A percentile compares a stretch with the other conserved stretches of the same genome.
phyloP scores from a whole-genome alignment of 2,797 vertebrate genomes.

The Austrolebias charrua region DNA sequence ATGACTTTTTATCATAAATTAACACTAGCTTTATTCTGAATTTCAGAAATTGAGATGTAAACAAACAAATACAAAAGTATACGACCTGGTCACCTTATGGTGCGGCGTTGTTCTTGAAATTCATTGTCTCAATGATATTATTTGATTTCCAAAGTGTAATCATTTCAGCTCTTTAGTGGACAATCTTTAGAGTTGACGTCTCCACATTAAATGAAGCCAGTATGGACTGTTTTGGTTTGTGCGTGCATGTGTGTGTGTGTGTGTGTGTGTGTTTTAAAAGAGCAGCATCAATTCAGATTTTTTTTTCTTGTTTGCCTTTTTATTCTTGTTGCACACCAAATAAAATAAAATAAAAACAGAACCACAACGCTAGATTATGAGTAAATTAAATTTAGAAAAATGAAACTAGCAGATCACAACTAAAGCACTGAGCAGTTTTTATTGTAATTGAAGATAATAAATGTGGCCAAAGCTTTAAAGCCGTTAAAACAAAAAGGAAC shows the following conservation, averaged over 20 bases:
- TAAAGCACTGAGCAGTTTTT: constrained; percentile 88
- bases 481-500: constrained; percentile 82
- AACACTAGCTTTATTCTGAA: constrained; percentile 93
- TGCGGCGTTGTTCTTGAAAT: constrained; percentile 77
- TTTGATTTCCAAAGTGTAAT: constrained; percentile 81
- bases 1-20: constrained; percentile 89
- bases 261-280: constrained; percentile 62
- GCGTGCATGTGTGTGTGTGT: constrained; percentile 41
- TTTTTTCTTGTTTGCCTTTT: constrained; percentile 58
- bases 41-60: constrained; percentile 75
- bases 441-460: constrained; percentile 86
- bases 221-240: constrained; percentile 69
- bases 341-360: constrained; percentile 56
- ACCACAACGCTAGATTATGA: constrained; percentile 76
- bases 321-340: constrained; percentile 75
- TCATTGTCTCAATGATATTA: constrained; percentile 75
- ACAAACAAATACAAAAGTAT: constrained; percentile 46
- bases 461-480: constrained; percentile 97
- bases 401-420: constrained; percentile 59
- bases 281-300: constrained; percentile 77
- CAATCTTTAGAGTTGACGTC: constrained; percentile 56
- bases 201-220: constrained; percentile 75
- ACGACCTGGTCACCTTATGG: constrained; percentile 84
- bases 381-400: constrained; percentile 59
- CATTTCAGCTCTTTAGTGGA: constrained; percentile 76